Evolutionary conservation across 2,113 vertebrate genomes (phyloP).

Genomic region (Atrichornis clamosus): DNA sequence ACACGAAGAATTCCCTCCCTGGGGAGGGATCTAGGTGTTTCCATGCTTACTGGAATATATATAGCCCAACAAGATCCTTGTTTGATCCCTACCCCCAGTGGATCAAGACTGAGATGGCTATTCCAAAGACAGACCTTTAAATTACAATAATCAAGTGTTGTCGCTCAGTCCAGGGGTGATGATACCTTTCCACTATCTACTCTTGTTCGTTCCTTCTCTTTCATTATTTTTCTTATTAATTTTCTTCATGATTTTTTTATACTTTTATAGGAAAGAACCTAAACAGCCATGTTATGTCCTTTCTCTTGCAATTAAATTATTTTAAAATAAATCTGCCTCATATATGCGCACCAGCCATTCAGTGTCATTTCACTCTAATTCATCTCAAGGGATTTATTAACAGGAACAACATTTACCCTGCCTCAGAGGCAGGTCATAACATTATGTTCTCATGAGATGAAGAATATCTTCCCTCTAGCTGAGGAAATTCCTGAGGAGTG

Average conservation of each 20-base stretch:
- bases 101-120: accelerated
- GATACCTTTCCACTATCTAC: not conserved
- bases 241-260: not conserved
- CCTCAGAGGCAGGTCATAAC: not conserved
- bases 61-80: no score
- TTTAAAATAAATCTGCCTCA: not conserved
- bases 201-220: not conserved
- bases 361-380: not conserved
- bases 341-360: not conserved
- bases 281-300: not conserved
- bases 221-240: not conserved
- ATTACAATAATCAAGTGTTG: not conserved
- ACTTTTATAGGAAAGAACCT: not conserved
- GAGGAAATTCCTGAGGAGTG: not conserved
- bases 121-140: not conserved
- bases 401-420: not conserved
- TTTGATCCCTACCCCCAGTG: not conserved
- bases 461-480: not conserved
- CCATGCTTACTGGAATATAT: no score
- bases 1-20: not conserved
- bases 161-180: not conserved
- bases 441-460: not conserved
- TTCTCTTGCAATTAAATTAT: not conserved
- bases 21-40: not conserved
- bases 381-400: not conserved